Percentiles rank a stretch among this genome's conserved stretches.
Conservation (phyloP, 1,140 invertebrate species). For the Ectropis grisescens region DNA sequence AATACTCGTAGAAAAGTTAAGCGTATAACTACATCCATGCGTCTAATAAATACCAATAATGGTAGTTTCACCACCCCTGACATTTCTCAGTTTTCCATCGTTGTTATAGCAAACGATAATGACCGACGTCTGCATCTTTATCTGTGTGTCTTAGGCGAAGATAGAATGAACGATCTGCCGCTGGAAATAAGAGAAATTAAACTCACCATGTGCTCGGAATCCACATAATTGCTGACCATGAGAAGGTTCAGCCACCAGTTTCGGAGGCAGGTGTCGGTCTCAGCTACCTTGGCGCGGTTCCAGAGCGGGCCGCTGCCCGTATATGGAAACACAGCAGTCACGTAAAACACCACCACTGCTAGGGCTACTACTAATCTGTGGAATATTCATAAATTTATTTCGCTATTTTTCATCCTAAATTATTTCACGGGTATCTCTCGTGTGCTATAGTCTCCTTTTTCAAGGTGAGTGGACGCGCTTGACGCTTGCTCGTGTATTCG, state of each 20-base stretch:
- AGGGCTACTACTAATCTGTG: constrained; percentile 1
- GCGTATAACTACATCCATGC: too few relatives aligned
- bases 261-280: constrained; percentile 68
- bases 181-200: too few relatives aligned
- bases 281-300: constrained; percentile 26
- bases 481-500: not conserved
- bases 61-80: too few relatives aligned
- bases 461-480: not conserved
- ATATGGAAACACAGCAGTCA: not conserved
- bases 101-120: too few relatives aligned
- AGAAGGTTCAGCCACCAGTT: constrained; percentile 79
- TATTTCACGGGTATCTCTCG: not conserved
- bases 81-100: too few relatives aligned
- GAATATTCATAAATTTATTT: not conserved
- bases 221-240: constrained; percentile 73
- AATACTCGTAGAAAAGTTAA: too few relatives aligned
- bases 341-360: constrained; percentile 1
- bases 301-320: constrained; percentile 46
- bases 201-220: constrained; percentile 44
- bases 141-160: too few relatives aligned
- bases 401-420: not conserved
- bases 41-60: too few relatives aligned
- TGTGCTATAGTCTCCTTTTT: not conserved
- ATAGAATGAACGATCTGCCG: too few relatives aligned
- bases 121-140: too few relatives aligned